phyloP scores from a whole-genome alignment of 2,888 invertebrate species.

The Dinocampus coccinellae region DNA sequence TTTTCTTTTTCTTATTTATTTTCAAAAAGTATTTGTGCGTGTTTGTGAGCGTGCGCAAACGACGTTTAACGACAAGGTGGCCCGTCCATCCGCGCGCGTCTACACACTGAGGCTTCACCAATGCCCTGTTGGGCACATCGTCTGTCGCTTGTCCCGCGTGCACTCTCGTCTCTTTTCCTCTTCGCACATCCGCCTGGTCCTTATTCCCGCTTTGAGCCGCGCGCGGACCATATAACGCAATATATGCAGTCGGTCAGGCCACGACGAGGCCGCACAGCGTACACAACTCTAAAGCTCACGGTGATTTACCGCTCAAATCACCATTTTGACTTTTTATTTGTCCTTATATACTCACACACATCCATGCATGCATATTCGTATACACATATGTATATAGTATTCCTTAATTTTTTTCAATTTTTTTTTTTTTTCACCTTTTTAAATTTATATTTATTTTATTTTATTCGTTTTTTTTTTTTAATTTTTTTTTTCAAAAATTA shows the following conservation, averaged over 20 bases:
- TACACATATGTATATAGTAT: neutral
- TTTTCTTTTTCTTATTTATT: neutral
- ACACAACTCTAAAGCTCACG: conserved; percentile 47
- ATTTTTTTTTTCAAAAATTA: neutral
- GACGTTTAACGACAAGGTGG: conserved; percentile 57
- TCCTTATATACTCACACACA: neutral
- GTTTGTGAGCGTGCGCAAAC: conserved; percentile 40
- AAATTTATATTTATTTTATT: too few species aligned
- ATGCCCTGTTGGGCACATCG: conserved; percentile 15
- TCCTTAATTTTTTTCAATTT: conserved; percentile 5
- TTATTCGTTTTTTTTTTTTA: conserved; percentile 17
- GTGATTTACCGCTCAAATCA: conserved; percentile 66
- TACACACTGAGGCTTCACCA: conserved; percentile 29
- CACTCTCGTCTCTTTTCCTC: neutral
- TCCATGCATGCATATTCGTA: neutral
- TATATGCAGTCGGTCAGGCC: neutral
- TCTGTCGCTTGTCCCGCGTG: neutral
- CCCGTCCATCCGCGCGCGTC: conserved; percentile 44
- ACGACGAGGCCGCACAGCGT: neutral
- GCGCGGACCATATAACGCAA: conserved; percentile 2
- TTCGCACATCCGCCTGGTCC: neutral
- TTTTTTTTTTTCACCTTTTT: too few species aligned
- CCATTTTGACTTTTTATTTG: conserved; percentile 52
- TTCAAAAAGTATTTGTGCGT: conserved; percentile 19
- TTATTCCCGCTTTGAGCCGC: neutral